Evolutionary conservation across 1,140 invertebrate species (phyloP), one percentile per base, ranked within the genome.

Genomic region (Heliothis virescens): DNA sequence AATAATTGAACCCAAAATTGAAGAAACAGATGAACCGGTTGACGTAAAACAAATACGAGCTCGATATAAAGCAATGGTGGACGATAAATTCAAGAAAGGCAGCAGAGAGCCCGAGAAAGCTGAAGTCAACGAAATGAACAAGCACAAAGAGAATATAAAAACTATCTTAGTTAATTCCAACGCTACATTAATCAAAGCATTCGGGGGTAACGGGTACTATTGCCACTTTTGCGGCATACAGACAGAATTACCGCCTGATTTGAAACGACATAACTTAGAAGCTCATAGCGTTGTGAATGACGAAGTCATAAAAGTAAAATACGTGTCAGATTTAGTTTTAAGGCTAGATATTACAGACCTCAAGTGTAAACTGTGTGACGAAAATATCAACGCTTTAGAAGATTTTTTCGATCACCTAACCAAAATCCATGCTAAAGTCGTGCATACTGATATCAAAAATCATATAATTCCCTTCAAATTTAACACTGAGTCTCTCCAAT

Each of bases 391-490:
- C 5, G 69, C 67, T 11, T 48, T 90, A 5, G 81, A 88, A 52
- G 16, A 34, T 1, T 59, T 87, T 3, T 59, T 82, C n/a, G 71
- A 79, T 2, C 89, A 89, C 79, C 26, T 85, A 41, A 79, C 21
- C 5, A 21, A 67, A n/a, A 53, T 34, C 13, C 85, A 86, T 53
- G 47, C 59, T 0, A 82, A 82, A 69, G 53, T 55, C 1, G 79
- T 89, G 15, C 71, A 87, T 69, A 82, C 63, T 3, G 83, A 89
- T 53, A 73, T 86, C 9, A 83, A 87, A 34, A 86, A 87, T 59
- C 78, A 85, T 12, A 82, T 89, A 7, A 63, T 91, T 11, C 86
- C 88, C 0, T 90, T 88, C 67, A 89, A 83, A 29, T 89, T 91
- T 34, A 65, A 82, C 4, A 76, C 62, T 1, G 80, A 88, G 10